These are phyloP conservation scores for Echinops telfairi DNA, from an alignment of 2,113 vertebrate genomes.

Conservation along the genomic window DNA sequence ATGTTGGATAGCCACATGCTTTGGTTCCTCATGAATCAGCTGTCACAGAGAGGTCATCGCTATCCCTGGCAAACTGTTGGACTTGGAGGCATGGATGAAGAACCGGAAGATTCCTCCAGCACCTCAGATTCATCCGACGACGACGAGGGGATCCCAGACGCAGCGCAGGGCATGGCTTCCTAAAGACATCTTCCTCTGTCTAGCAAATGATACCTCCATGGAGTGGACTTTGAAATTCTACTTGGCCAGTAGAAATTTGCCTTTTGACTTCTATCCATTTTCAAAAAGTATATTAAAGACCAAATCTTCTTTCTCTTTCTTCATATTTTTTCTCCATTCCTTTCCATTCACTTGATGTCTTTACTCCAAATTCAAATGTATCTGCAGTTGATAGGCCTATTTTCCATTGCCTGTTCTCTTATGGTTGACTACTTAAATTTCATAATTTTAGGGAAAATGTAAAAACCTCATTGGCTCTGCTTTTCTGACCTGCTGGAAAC, in stretches of 20 bases:
- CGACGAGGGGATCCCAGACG: conserved; percentile 90
- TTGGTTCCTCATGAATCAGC: conserved; percentile 93
- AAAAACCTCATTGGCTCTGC: conserved; percentile 6
- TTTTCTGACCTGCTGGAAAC: conserved; percentile 36
- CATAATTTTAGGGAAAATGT: conserved; percentile 34
- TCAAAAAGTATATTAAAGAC: not conserved
- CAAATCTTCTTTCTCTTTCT: not conserved
- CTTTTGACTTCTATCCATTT: not conserved
- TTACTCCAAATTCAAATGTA: not conserved
- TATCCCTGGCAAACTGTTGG: conserved; percentile 80
- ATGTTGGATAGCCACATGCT: conserved; percentile 92
- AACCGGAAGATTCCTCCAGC: conserved; percentile 85
- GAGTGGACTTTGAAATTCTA: not conserved
- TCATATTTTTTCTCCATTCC: not conserved
- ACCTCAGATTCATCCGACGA: conserved; percentile 90
- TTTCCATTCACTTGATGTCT: not conserved
- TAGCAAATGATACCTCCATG: not conserved
- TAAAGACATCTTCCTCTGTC: conserved; percentile 81
- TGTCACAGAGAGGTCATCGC: conserved; percentile 88
- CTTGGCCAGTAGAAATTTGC: not conserved
- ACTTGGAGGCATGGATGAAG: conserved; percentile 76
- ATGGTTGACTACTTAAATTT: conserved; percentile 15
- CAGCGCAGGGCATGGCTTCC: conserved; percentile 91
- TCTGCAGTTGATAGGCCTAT: conserved; percentile 7
- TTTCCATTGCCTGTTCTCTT: conserved; percentile 56